Conservation (phyloP, 64 coral and sea anemone species). For the Hydrozoanthus tunicans region DNA sequence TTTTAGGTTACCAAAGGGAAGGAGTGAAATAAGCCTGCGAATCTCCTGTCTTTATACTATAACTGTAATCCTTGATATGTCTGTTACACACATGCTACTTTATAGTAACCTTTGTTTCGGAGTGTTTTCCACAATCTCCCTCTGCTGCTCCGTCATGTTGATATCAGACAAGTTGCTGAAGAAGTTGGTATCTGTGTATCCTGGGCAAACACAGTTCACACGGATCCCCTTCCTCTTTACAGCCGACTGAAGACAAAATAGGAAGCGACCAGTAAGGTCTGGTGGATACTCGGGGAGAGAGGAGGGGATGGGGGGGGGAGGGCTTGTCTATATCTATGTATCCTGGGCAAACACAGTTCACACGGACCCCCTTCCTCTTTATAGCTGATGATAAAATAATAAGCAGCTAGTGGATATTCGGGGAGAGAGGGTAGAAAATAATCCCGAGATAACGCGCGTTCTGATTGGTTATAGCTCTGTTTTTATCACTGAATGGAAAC, state of each 20-base stretch:
- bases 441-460: too few relatives aligned
- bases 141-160: slow-evolving; percentile 73
- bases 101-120: slow-evolving; percentile 67
- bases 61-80: too few relatives aligned
- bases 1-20: too few relatives aligned
- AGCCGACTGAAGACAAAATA: slow-evolving; percentile 64
- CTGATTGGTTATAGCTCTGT: too few relatives aligned
- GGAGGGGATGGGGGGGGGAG: neutral
- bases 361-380: slow-evolving; percentile 80
- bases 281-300: too few relatives aligned
- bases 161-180: slow-evolving; percentile 55
- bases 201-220: slow-evolving; percentile 90
- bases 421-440: neutral
- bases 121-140: slow-evolving; percentile 55
- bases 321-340: slow-evolving; percentile 46
- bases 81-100: too few relatives aligned
- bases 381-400: slow-evolving; percentile 53
- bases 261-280: neutral
- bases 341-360: slow-evolving; percentile 91
- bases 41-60: too few relatives aligned
- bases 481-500: neutral
- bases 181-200: slow-evolving; percentile 72
- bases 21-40: too few relatives aligned
- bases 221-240: slow-evolving; percentile 81
- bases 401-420: neutral